Base-by-base conservation (phyloP, 2,113 vertebrate genomes). In the Oreochromis niloticus region DNA sequence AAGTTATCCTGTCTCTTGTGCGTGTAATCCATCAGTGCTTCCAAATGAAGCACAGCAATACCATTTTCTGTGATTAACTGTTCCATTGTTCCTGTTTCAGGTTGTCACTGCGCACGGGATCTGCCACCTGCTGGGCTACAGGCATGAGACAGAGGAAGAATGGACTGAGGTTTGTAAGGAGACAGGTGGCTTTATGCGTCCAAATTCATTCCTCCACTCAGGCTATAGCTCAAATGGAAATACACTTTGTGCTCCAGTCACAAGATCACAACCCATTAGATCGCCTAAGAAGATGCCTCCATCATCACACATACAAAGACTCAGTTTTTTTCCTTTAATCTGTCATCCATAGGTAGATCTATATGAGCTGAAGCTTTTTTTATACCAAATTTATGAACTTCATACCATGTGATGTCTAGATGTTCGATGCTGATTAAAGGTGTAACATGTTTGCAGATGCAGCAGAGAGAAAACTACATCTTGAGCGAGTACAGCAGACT, bases 91-190 rank as follows among this genome's bases (percentile, higher is more conserved):
- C 48, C 2, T 19, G 36, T 50, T 6, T 8, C 92, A 99, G 98
- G 97, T 97, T 7, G 97, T 97, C 2, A 96, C 96, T 4, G 97
- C 97, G 17, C 98, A 99, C 4, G 98, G 98, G 2, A 95, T 99
- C 84, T 99, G 98, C 87, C 98, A 99, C 63, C 93, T 99, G 24
- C 92, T 99, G 34, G 98, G 98, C 39, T 99, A 98, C 95, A 96
- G 96, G 80, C 98, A 99, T 9, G 91, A 95, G 82, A 97, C 97
- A 0, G 93, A 97, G 24, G 90, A 94, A 3, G 96, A 97, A 17
- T 99, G 97, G 97, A 90, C 89, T 3, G 96, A 98, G 97, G 98
- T 99, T 91, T 46, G 92, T 88, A 41, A 52, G 6, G 6, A 27
- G 46, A 12, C 27, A 13, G 19, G 27, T 30, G 10, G 43, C 17